Evolutionary conservation across 2,888 invertebrate species (phyloP), one percentile per base, ranked within the genome.

Genomic region (Eretmocerus hayati): DNA sequence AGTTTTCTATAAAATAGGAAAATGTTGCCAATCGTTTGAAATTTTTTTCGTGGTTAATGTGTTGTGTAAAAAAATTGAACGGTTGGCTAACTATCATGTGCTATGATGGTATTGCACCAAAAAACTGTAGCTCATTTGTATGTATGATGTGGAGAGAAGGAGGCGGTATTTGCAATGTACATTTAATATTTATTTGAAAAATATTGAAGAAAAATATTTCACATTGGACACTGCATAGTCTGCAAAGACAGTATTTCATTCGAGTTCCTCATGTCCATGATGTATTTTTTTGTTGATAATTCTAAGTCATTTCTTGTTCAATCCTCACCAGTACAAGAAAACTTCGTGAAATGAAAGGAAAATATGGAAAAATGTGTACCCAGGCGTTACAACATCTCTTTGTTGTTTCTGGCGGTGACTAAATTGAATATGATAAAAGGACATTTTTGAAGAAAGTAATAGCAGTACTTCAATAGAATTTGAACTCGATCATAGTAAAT

Each of bases 51-150:
- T 62, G 43, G 59, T 61, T 63, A n/a, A n/a, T n/a, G 53, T 59
- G 54, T 62, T 63, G 58, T 58, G 52, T 66, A 62, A 62, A 63
- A n/a, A 61, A 63, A 58, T 66, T 63, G 61, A 65, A 58, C 59
- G 62, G 58, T 62, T 63, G 64, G 64, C 57, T 54, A 59, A 54
- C 42, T 42, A 51, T 37, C 37, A 37, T 45, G 50, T 52, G 56
- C 41, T 39, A 48, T 50, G 41, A 38, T 37, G 40, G 48, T 50
- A 38, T 46, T 53, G 20, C 8, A 43, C 40, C 46, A 32, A 47
- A 51, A 48, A 45, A 43, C 19, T 45, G 48, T 51, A 45, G 45
- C 45, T 52, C 48, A 42, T 31, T 48, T 51, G 42, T 54, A 43
- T 51, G 41, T 50, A 46, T 50, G 51, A 39, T 48, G 46, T 35